Evolutionary conservation across 2,113 vertebrate species (phyloP).

Genomic region (Nesogale talazaci): DNA sequence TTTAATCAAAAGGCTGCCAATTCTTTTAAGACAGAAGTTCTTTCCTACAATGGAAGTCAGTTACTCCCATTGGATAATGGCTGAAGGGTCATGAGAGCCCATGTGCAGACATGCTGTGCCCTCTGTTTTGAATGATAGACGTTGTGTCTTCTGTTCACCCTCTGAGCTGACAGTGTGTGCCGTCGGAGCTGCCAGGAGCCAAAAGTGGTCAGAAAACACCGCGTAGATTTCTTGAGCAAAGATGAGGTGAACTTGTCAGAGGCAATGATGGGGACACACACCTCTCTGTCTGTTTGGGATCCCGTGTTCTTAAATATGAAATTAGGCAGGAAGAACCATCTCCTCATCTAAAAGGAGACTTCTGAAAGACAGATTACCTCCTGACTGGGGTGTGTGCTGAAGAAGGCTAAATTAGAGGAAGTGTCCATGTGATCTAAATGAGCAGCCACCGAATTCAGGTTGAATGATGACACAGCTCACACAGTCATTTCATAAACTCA

Average conservation of each 20-base stretch:
- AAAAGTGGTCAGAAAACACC: background rate
- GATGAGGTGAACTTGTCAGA: background rate
- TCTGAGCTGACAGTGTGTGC: background rate
- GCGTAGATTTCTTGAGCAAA: background rate
- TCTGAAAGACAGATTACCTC: background rate
- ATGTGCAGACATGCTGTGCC: too few relatives aligned
- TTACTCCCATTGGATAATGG: background rate
- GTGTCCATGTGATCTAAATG: background rate
- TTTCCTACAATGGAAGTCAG: background rate
- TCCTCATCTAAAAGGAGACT: slow-evolving; percentile 8
- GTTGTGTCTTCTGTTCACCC: fast-evolving
- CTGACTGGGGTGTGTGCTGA: background rate
- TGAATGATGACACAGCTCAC: background rate
- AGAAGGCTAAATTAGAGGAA: background rate
- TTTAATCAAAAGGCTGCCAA: too few relatives aligned
- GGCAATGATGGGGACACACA: background rate
- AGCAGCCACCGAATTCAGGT: background rate
- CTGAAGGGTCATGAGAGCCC: background rate
- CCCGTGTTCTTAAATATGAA: background rate
- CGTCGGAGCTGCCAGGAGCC: background rate
- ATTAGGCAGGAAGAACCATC: background rate
- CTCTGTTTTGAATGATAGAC: background rate
- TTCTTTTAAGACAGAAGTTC: too few relatives aligned
- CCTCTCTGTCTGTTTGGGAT: background rate
- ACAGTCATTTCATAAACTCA: background rate